These are phyloP conservation scores for Agapornis roseicollis DNA, from an alignment of 2,113 vertebrate species.

Conservation along the genomic window DNA sequence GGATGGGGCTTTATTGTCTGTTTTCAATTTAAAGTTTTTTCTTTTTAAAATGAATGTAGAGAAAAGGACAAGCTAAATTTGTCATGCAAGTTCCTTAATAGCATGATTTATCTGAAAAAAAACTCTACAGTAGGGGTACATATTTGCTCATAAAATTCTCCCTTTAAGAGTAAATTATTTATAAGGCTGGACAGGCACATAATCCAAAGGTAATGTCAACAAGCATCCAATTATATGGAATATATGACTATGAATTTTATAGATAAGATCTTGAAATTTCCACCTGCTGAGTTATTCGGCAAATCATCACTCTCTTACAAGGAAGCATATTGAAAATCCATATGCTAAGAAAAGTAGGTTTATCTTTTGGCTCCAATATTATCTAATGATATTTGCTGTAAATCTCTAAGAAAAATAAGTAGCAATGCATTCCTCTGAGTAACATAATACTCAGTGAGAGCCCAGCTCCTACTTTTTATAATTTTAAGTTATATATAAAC, in stretches of 20 bases:
- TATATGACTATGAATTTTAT: neutral
- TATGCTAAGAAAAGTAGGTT: neutral
- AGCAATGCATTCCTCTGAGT: neutral
- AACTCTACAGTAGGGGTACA: neutral
- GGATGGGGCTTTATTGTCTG: fast-evolving
- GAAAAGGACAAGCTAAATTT: neutral
- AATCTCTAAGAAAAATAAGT: neutral
- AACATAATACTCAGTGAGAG: neutral
- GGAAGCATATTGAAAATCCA: neutral
- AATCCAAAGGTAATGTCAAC: neutral
- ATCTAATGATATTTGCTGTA: neutral
- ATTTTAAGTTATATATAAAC: neutral
- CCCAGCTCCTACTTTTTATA: neutral
- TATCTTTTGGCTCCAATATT: neutral
- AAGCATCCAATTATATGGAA: neutral
- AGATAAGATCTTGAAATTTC: neutral
- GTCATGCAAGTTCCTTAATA: neutral
- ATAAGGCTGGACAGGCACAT: neutral
- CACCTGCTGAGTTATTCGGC: neutral
- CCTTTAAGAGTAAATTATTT: neutral
- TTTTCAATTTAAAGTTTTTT: neutral
- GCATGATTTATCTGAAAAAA: neutral
- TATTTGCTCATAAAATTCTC: neutral
- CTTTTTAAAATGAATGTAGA: neutral
- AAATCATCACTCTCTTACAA: neutral